phyloP scores from a whole-genome alignment of 2,113 vertebrate species.

The Lepus americanus region DNA sequence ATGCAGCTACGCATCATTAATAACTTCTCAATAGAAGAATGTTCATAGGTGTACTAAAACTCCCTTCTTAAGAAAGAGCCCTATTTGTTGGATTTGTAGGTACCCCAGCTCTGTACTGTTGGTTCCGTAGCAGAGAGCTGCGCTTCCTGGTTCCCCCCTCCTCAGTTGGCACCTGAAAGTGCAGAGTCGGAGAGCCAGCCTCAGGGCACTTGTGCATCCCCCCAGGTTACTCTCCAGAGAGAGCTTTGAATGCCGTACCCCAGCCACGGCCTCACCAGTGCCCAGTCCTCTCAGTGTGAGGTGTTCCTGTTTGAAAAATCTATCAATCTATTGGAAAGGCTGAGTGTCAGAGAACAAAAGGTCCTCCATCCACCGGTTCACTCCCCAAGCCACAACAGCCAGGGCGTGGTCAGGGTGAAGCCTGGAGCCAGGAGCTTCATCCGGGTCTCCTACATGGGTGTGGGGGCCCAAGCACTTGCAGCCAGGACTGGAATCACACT shows the following conservation, averaged over 20 bases:
- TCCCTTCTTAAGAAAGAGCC: background rate
- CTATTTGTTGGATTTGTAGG: background rate
- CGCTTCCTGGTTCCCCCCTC: background rate
- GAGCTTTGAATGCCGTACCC: background rate
- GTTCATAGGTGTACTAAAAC: constrained; percentile 42
- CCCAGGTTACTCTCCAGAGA: background rate
- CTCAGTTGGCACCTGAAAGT: background rate
- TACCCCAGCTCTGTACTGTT: background rate
- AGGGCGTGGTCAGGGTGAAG: too few relatives aligned
- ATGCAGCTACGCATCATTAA: constrained; percentile 10
- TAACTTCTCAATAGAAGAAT: constrained; percentile 42
- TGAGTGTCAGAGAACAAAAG: too few relatives aligned
- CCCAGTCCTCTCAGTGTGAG: background rate
- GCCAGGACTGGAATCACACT: too few relatives aligned
- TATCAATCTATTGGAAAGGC: too few relatives aligned
- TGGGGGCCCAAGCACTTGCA: too few relatives aligned
- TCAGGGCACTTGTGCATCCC: background rate
- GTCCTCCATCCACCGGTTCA: too few relatives aligned
- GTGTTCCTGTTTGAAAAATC: too few relatives aligned
- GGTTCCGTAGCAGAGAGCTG: background rate
- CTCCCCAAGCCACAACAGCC: too few relatives aligned
- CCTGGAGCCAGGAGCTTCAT: too few relatives aligned
- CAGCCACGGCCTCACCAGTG: background rate
- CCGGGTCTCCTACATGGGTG: too few relatives aligned
- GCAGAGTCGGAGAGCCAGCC: background rate